Evolutionary conservation across 2,888 invertebrate species (phyloP).

Genomic region (Philereme vetulata): DNA sequence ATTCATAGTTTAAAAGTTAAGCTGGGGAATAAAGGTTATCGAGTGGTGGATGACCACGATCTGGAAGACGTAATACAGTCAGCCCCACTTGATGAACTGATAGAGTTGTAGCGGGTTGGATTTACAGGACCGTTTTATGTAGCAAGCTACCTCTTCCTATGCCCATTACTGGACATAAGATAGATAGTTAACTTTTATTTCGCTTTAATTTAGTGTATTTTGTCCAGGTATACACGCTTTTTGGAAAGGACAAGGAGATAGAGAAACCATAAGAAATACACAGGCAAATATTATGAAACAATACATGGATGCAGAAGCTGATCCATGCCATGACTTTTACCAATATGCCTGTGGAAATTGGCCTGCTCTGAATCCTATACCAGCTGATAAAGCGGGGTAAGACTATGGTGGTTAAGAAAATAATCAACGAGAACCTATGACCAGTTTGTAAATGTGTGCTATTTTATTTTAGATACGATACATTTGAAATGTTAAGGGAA

Average conservation of each 20-base stretch:
- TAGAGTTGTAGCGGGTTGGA: too few species aligned
- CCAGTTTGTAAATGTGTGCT: not conserved
- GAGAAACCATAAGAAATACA: conserved; percentile 81
- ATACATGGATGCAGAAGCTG: conserved; percentile 88
- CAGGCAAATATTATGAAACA: conserved; percentile 89
- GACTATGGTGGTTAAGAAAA: conserved; percentile 5
- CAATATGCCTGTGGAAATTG: conserved; percentile 94
- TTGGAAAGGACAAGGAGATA: conserved; percentile 84
- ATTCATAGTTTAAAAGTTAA: too few species aligned
- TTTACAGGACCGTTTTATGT: too few species aligned
- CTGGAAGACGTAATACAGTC: too few species aligned
- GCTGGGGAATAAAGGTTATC: too few species aligned
- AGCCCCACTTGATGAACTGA: too few species aligned
- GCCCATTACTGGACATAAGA: too few species aligned
- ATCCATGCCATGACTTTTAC: conserved; percentile 93
- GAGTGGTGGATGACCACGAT: too few species aligned
- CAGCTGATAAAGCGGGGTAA: conserved; percentile 91
- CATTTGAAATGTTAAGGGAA: conserved; percentile 94
- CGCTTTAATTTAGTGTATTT: conserved; percentile 2
- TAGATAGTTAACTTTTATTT: too few species aligned
- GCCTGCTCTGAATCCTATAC: conserved; percentile 92
- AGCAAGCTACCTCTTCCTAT: too few species aligned
- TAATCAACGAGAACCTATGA: not conserved
- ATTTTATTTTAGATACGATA: conserved; percentile 86
- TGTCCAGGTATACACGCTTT: conserved; percentile 76